These are phyloP conservation scores for Cnemophilus loriae DNA, from an alignment of 2,113 vertebrate genomes.

Conservation along the genomic window DNA sequence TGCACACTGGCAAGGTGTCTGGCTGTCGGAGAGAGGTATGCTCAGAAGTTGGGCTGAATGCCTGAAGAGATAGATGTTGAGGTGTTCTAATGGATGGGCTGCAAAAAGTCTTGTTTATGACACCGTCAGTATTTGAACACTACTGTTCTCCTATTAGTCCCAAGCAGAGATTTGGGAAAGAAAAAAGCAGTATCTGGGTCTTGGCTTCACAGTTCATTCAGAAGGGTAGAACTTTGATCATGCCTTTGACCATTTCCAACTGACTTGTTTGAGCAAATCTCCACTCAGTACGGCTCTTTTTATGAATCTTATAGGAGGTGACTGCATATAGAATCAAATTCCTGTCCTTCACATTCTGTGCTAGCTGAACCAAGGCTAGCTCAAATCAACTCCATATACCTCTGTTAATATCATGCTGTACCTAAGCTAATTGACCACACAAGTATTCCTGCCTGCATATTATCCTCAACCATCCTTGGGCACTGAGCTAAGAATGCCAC, in stretches of 20 bases:
- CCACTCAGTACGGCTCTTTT: background rate
- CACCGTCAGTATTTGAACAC: rapidly evolving
- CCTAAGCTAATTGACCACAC: background rate
- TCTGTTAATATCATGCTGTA: background rate
- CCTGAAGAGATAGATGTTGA: background rate
- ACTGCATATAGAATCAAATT: background rate
- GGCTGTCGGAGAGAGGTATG: background rate
- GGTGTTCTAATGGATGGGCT: background rate
- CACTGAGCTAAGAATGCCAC: background rate
- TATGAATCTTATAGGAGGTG: rapidly evolving
- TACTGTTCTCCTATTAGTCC: background rate
- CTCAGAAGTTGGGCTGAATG: background rate
- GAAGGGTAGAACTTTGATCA: background rate
- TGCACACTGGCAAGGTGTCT: background rate
- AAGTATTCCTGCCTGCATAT: background rate
- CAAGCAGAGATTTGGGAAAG: background rate
- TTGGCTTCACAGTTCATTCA: background rate
- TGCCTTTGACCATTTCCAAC: background rate
- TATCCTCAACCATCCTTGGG: background rate
- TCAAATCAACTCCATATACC: background rate
- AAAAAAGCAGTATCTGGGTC: background rate
- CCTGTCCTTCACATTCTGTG: background rate
- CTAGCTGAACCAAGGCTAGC: background rate
- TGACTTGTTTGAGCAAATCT: background rate
- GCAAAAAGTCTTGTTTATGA: background rate